phyloP scores from a whole-genome alignment of 2,797 vertebrate genomes.

The Labeo calbasu region DNA sequence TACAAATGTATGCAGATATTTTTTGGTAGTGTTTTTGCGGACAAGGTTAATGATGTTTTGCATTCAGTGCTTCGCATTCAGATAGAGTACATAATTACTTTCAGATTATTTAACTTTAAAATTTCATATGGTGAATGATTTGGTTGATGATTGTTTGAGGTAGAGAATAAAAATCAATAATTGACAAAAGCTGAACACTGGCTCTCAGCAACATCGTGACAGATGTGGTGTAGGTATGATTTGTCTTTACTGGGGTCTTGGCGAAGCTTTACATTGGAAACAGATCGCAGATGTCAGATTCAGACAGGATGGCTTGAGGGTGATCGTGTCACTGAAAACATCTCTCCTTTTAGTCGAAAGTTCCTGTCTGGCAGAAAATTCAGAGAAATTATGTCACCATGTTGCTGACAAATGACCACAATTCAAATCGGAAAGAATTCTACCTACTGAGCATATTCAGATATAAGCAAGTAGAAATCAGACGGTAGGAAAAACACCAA shows the following conservation, averaged over 20 bases:
- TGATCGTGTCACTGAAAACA: neutral
- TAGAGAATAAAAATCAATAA: constrained; percentile 77
- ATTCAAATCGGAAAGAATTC: neutral
- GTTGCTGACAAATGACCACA: neutral
- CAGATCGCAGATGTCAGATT: constrained; percentile 71
- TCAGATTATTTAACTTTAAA: neutral
- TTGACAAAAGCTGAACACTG: constrained; percentile 76
- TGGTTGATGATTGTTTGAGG: constrained; percentile 55
- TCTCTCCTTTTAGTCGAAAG: constrained; percentile 2
- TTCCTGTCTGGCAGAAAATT: constrained; percentile 1
- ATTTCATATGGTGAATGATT: constrained; percentile 10
- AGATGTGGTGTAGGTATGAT: constrained; percentile 72
- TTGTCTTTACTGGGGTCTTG: constrained; percentile 73
- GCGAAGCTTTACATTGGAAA: constrained; percentile 64
- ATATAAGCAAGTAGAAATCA: constrained; percentile 16
- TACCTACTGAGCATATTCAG: constrained; percentile 9
- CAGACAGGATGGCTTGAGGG: constrained; percentile 18
- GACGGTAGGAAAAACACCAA: neutral
- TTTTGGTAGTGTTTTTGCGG: neutral
- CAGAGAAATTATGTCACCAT: neutral
- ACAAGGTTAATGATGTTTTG: neutral
- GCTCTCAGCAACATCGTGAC: constrained; percentile 74
- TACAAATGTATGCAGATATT: neutral
- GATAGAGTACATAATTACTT: neutral
- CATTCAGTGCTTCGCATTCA: neutral